Conservation (phyloP, 2,113 vertebrate genomes). For the Leuciscus idus region DNA sequence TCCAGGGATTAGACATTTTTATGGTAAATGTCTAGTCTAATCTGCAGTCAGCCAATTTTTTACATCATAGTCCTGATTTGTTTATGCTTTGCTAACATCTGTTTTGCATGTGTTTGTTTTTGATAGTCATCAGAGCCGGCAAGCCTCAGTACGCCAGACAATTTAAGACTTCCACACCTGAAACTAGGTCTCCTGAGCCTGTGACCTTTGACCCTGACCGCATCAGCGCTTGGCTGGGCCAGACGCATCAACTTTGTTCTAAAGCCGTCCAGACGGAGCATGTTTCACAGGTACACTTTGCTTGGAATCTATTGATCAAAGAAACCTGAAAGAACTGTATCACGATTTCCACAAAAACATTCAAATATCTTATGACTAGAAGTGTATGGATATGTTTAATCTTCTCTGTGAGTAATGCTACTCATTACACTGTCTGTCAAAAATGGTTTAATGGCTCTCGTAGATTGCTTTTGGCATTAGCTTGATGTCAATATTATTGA, state of each 20-base stretch:
- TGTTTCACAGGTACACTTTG: slow-evolving; percentile 50
- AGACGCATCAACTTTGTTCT: slow-evolving; percentile 61
- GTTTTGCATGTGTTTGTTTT: neutral
- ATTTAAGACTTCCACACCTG: slow-evolving; percentile 63
- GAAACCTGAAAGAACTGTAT: no score
- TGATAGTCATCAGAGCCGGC: neutral
- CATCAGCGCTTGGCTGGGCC: slow-evolving; percentile 77
- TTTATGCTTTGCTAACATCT: neutral
- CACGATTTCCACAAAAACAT: neutral
- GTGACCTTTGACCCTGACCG: slow-evolving; percentile 69
- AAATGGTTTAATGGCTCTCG: neutral
- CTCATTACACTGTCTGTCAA: neutral
- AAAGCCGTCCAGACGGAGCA: slow-evolving; percentile 69
- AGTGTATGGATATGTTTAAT: neutral
- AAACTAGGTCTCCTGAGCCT: slow-evolving; percentile 41
- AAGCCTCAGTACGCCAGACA: neutral
- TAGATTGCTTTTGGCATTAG: slow-evolving; percentile 11
- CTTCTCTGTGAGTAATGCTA: neutral
- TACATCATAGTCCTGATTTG: slow-evolving; percentile 21
- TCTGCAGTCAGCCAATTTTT: neutral
- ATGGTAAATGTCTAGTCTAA: neutral
- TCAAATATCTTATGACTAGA: neutral
- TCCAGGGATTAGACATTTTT: neutral
- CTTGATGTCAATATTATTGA: slow-evolving; percentile 26
- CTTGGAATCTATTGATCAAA: no score